Percentiles rank a stretch among this genome's conserved stretches.
These are phyloP conservation scores for Alloplasta piceator DNA, from an alignment of 2,888 invertebrate genomes.

Conservation along the genomic window DNA sequence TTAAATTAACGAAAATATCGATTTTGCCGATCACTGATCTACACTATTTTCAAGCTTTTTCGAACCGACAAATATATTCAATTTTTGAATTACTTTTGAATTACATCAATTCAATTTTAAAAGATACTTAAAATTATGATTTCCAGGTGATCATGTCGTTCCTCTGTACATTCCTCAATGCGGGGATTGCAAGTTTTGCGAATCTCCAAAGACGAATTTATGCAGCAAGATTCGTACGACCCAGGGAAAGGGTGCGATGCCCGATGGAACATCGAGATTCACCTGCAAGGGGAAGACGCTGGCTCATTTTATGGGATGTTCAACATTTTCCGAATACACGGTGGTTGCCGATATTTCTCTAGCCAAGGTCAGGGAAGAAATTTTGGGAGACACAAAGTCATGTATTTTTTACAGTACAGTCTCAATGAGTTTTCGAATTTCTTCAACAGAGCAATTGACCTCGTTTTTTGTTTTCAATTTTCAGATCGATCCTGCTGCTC, in stretches of 20 bases:
- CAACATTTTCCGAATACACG: constrained; percentile 97
- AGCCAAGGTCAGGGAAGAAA: constrained; percentile 88
- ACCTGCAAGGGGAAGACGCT: constrained; percentile 91
- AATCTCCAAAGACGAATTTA: constrained; percentile 97
- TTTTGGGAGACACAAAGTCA: background rate
- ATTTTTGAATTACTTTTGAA: constrained; percentile 22
- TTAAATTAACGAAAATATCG: too few relatives aligned
- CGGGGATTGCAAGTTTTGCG: constrained; percentile 97
- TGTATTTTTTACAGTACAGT: background rate
- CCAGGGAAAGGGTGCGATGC: constrained; percentile 95
- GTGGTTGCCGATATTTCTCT: constrained; percentile 97
- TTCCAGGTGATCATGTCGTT: constrained; percentile 95
- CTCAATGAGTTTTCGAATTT: background rate
- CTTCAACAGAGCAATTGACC: background rate
- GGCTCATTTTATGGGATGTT: constrained; percentile 98
- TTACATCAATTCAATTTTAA: too few relatives aligned
- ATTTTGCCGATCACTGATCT: too few relatives aligned
- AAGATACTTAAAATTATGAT: too few relatives aligned
- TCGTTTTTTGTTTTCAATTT: constrained; percentile 41
- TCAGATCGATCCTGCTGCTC: constrained; percentile 90
- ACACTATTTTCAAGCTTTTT: too few relatives aligned
- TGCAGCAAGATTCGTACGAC: constrained; percentile 96
- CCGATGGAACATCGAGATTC: constrained; percentile 95
- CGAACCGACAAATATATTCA: too few relatives aligned
- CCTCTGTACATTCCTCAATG: constrained; percentile 99